Base-by-base conservation (phyloP, 2,888 invertebrate species). In the Parnassius mnemosyne region DNA sequence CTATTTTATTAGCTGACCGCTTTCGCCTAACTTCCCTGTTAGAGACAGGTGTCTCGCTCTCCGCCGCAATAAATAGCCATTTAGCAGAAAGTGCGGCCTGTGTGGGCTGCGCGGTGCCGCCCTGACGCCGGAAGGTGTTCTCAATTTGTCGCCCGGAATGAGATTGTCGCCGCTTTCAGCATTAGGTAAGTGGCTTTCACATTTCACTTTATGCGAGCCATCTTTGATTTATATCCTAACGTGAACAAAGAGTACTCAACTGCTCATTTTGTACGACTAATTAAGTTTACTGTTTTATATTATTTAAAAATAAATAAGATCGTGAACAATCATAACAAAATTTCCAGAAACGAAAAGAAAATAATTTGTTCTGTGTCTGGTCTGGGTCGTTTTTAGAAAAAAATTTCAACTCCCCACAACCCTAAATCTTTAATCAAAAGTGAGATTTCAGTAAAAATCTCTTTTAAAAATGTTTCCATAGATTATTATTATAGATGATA, bases 101-200 rank as follows among this genome's bases (percentile, higher is more conserved):
- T 73, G 78, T 75, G 80, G 78, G 58, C 41, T 13, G 57, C 51
- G 63, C 59, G 59, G 63, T 60, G 71, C 73, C 71, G 75, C 73
- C 74, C 71, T 75, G 72, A 69, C 74, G 74, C 80, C 81, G 85
- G 86, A 87, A 88, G 87, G 83, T 85, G 87, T 84, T 85, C 84
- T 81, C 88, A 88, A 90, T 90, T 89, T 89, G 89, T 89, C 87
- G 84, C 74, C 72, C 79, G 72, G 82, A 87, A 89, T 87, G 85
- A 87, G 85, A 87, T 87, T 89, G 89, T 88, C 87, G 79, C 84
- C 85, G 85, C 84, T 83, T 83, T 83, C 84, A 79, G 84, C 81
- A 85, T 85, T 84, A 85, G 81, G 80, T 81, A 85, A 87, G 84
- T 87, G 85, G 86, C 87, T 85, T 85, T 85, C 80, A 85, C 83